Percentiles rank a stretch among this genome's conserved stretches.
These are phyloP conservation scores for Nasua narica DNA, from an alignment of 2,797 vertebrate species.

Conservation along the genomic window DNA sequence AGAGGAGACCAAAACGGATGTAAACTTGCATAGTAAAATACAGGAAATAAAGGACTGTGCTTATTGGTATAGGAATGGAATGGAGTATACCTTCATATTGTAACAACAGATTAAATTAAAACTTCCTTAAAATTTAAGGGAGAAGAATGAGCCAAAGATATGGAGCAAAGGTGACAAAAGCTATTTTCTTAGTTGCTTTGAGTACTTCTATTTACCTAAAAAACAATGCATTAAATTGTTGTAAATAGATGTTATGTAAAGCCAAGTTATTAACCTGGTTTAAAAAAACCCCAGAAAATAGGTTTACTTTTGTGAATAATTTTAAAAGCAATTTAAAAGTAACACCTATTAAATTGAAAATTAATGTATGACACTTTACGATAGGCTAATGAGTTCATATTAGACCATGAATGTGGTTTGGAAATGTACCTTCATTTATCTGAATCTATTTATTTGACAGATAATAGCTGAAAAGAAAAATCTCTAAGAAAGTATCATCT, in stretches of 20 bases:
- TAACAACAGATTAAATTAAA: conserved; percentile 76
- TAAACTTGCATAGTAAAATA: conserved; percentile 72
- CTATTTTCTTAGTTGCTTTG: background rate
- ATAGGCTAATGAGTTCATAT: conserved; percentile 63
- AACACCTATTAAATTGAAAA: conserved; percentile 55
- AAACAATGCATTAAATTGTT: background rate
- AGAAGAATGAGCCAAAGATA: conserved; percentile 68
- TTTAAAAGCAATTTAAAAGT: conserved; percentile 54
- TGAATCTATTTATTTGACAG: background rate
- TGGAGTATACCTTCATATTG: conserved; percentile 64
- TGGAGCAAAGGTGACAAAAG: background rate
- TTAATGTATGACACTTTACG: conserved; percentile 44
- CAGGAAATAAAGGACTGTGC: conserved; percentile 60
- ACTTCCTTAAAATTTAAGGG: conserved; percentile 65
- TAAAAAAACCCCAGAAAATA: conserved; percentile 10
- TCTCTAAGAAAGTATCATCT: background rate
- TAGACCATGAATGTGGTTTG: conserved; percentile 32
- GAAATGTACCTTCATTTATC: conserved; percentile 36
- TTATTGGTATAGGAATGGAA: conserved; percentile 70
- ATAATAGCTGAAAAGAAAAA: background rate
- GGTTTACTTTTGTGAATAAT: conserved; percentile 36
- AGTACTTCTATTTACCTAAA: background rate
- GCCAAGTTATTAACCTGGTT: conserved; percentile 11
- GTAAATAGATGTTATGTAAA: background rate
- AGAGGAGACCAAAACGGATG: conserved; percentile 57